phyloP scores from a whole-genome alignment of 2,113 vertebrate genomes.

The Pseudonaja textilis region DNA sequence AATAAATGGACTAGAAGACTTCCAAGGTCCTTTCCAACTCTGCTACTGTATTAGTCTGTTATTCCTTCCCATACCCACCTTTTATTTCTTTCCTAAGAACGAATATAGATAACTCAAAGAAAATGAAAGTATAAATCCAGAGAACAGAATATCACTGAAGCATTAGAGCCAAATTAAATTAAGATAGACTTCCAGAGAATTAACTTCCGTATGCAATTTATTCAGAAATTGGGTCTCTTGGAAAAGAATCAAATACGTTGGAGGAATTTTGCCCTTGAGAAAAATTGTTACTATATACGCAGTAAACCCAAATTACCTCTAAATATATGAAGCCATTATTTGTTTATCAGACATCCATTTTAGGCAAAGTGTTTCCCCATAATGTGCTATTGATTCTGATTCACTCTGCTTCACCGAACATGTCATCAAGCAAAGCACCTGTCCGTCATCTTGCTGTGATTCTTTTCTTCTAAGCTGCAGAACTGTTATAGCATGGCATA shows the following conservation, averaged over 20 bases:
- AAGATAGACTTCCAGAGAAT: neutral
- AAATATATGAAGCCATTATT: neutral
- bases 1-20: neutral
- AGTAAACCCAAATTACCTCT: neutral
- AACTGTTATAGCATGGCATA: rapidly evolving
- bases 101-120: neutral
- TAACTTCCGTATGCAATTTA: neutral
- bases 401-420: neutral
- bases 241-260: neutral
- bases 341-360: neutral
- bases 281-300: neutral
- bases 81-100: neutral
- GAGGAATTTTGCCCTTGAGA: neutral
- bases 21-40: neutral
- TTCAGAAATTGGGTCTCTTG: neutral
- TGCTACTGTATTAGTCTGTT: neutral
- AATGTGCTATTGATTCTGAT: neutral
- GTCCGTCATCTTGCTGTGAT: neutral
- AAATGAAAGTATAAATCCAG: neutral
- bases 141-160: neutral
- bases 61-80: neutral
- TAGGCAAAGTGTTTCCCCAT: neutral
- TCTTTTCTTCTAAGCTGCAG: neutral
- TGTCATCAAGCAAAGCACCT: neutral
- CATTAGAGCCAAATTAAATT: neutral